These are phyloP conservation scores for Pangasius larnaudii DNA, from an alignment of 2,797 vertebrate species.

Conservation along the genomic window DNA sequence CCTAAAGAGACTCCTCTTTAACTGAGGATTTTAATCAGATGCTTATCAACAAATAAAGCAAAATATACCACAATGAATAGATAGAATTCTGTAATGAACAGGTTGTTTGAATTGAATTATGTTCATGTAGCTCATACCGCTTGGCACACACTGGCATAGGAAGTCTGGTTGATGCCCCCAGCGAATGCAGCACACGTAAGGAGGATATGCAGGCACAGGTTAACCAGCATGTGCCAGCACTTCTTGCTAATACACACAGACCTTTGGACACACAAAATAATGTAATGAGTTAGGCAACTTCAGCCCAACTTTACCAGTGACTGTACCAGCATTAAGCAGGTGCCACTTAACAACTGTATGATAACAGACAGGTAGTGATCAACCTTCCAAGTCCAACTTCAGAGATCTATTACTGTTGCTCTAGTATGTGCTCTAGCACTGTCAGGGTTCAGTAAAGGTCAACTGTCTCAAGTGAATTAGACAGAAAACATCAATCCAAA, in stretches of 20 bases:
- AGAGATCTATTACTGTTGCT: background rate
- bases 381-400: background rate
- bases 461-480: background rate
- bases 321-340: background rate
- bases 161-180: constrained; percentile 91
- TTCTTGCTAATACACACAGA: constrained; percentile 91
- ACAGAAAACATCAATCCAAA: background rate
- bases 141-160: constrained; percentile 88
- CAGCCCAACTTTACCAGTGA: background rate
- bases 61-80: background rate
- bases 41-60: background rate
- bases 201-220: constrained; percentile 91
- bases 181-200: constrained; percentile 91
- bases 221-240: constrained; percentile 98
- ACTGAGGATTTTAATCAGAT: too few relatives aligned
- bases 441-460: too few relatives aligned
- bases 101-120: background rate
- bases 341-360: background rate
- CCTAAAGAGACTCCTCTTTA: background rate
- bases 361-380: too few relatives aligned
- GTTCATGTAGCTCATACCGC: constrained; percentile 81
- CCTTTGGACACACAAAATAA: constrained; percentile 68
- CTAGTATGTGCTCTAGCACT: background rate
- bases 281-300: background rate
- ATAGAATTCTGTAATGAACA: background rate